Evolutionary conservation across 2,113 vertebrate species (phyloP), one percentile per base, ranked within the genome.

Genomic region (Anarhynchus alexandrinus): DNA sequence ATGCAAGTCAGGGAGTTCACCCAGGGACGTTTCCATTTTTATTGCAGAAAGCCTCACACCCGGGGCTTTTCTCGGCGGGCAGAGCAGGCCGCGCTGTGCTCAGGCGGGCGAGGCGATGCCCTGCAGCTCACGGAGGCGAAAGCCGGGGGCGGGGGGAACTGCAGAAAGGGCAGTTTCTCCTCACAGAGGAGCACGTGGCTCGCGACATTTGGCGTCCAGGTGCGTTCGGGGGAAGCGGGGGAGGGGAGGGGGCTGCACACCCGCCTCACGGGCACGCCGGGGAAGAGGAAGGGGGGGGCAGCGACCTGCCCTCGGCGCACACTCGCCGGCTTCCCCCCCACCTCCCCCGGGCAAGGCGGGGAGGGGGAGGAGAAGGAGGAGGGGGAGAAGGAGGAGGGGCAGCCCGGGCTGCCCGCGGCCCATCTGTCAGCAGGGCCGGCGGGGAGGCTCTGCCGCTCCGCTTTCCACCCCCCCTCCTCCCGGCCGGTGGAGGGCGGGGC

Each of bases 401-500:
- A 15, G 65, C 61, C 57, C 40, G 34, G 10, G 47, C 47, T 23
- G 42, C 74, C 80, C 38, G 64, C 58, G 57, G 65, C 66, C 67
- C 74, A 92, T 80, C 61, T 65, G 85, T n/a, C 69, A 52, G 45
- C 30, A 18, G 23, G 25, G 54, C 30, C 85, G 40, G 65, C 23
- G 36, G 78, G 34, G 38, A 54, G 32, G 36, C 45, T 47, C 42
- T 2, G 62, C 58, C 47, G 70, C 83, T 36, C 70, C 61, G 34
- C 52, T 52, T 29, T 32, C 54, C 54, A 29, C 12, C 45, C 8
- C 55, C 51, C 83, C 55, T 64, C 66, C 89, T n/a, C 89, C 32
- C 66, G 66, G 42, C 64, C 71, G 79, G 43, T 18, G 4, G 59
- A 80, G 61, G 92, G 92, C 86, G 92, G 86, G 27, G 86, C 74